Conservation (phyloP, 1,140 invertebrate genomes). For the Drosophila repletoides region DNA sequence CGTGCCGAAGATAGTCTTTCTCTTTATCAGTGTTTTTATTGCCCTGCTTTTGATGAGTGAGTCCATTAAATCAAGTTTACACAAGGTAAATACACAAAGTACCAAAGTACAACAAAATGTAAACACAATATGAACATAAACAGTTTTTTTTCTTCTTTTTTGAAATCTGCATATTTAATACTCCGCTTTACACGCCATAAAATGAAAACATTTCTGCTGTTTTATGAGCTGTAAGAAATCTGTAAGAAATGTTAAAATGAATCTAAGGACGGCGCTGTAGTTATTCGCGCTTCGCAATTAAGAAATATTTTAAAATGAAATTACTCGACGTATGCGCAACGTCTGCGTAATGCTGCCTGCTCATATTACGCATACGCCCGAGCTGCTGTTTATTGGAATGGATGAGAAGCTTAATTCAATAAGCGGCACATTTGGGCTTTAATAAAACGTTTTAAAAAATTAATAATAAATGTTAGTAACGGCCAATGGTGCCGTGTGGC, state of each 20-base stretch:
- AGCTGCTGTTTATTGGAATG: background rate
- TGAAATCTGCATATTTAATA: constrained; percentile 14
- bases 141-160: background rate
- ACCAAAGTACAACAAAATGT: background rate
- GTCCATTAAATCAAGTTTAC: too few species aligned
- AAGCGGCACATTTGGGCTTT: constrained; percentile 22
- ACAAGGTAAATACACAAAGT: constrained; percentile 3
- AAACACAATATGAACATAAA: background rate
- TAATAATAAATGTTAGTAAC: constrained; percentile 30
- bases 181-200: constrained; percentile 3
- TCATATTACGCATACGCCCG: constrained; percentile 32
- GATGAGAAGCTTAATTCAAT: constrained; percentile 18
- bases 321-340: constrained; percentile 52
- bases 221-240: constrained; percentile 32
- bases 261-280: too few species aligned
- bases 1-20: too few species aligned
- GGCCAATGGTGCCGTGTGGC: background rate
- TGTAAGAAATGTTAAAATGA: background rate
- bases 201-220: background rate
- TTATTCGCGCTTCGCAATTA: constrained; percentile 14
- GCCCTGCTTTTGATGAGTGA: too few species aligned
- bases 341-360: background rate
- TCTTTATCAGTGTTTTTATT: too few species aligned
- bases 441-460: constrained; percentile 19
- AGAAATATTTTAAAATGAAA: constrained; percentile 9